A percentile compares a stretch with the other conserved stretches of the same genome.
Evolutionary conservation across 2,797 vertebrate species (phyloP).

Genomic region (Schizopygopsis pylzovi): DNA sequence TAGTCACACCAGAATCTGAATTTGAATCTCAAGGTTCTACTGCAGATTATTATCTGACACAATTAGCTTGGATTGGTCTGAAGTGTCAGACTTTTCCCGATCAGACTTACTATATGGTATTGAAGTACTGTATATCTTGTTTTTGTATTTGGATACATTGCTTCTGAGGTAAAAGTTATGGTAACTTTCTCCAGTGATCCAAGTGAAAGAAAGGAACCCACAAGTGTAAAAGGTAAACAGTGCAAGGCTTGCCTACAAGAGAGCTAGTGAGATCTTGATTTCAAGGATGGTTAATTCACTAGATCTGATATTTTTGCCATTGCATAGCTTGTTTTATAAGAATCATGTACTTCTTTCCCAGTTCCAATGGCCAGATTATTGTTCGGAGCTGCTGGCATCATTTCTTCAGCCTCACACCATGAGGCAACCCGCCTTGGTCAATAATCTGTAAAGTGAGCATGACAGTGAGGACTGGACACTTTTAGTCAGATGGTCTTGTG

Average conservation of each 20-base stretch:
- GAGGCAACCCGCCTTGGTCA: background rate
- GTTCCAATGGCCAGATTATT: conserved; percentile 31
- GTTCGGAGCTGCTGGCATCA: conserved; percentile 12
- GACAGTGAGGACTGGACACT: conserved; percentile 1
- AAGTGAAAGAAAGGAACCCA: conserved; percentile 1
- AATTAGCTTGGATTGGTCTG: background rate
- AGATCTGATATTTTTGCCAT: conserved; percentile 6
- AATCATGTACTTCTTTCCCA: background rate
- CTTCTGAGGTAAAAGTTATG: conserved; percentile 4
- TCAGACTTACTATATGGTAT: background rate
- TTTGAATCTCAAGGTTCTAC: background rate
- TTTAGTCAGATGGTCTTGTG: background rate
- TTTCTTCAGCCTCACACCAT: background rate
- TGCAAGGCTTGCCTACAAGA: background rate
- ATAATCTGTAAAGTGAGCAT: background rate
- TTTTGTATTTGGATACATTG: background rate
- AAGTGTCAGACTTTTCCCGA: background rate
- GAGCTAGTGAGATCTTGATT: conserved; percentile 15
- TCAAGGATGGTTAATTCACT: conserved; percentile 16
- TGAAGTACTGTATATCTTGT: conserved; percentile 1
- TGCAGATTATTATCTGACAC: background rate
- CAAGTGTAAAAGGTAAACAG: background rate
- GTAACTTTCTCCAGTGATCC: background rate
- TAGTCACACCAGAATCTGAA: background rate
- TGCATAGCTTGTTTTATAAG: conserved; percentile 42